Conservation (phyloP, 1,140 invertebrate genomes). For the Campoletis sonorensis region DNA sequence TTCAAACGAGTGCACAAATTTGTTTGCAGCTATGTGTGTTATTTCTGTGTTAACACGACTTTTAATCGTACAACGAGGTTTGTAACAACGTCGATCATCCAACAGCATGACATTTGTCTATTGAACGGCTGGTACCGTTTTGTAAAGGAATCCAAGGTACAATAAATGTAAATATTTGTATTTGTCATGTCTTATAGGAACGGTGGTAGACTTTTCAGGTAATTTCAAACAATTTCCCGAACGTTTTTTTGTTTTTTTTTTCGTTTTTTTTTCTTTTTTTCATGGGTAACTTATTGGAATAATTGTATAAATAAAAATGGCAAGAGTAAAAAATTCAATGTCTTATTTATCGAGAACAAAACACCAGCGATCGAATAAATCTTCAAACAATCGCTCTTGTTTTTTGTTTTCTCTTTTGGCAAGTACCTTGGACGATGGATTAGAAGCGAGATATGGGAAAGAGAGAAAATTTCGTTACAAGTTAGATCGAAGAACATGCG, state of each 20-base stretch:
- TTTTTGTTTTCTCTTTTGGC: not conserved
- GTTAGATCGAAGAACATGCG: conserved; percentile 30
- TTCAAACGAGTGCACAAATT: too few species aligned
- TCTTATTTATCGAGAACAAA: not conserved
- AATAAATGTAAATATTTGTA: not conserved
- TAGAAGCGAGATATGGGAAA: not conserved
- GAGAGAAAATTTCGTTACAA: not conserved
- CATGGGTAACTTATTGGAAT: conserved; percentile 16
- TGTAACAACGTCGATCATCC: conserved; percentile 48
- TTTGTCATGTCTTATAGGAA: conserved; percentile 1
- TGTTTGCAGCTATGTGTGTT: too few species aligned
- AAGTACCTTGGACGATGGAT: conserved; percentile 3
- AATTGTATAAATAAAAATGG: not conserved
- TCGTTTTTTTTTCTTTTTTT: too few species aligned
- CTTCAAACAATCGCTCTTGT: not conserved
- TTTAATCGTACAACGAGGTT: conserved; percentile 37
- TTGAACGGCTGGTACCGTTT: not conserved
- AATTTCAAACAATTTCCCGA: conserved; percentile 19
- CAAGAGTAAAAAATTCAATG: not conserved
- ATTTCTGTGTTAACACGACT: not conserved
- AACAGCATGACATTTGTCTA: conserved; percentile 73
- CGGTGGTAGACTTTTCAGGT: conserved; percentile 69
- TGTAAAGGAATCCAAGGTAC: not conserved
- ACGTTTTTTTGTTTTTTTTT: not conserved
- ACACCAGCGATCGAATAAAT: not conserved